Base-by-base conservation (phyloP, 2,888 invertebrate genomes). In the Drosophila demipolita region DNA sequence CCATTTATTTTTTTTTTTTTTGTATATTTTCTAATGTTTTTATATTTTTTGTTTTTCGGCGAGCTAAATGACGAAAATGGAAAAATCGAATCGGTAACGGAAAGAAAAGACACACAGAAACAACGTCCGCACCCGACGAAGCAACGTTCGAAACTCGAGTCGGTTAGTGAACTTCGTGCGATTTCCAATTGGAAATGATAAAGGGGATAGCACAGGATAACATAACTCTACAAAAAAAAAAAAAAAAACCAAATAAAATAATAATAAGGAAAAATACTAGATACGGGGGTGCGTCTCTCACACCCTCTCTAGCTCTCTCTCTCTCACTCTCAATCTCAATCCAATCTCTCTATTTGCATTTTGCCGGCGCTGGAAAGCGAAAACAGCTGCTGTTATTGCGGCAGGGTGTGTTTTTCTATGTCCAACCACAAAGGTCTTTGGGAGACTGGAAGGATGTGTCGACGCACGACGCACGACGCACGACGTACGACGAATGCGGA, bases 161-260 rank as follows among this genome's bases (percentile, higher is more conserved):
- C 89, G 90, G 91, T 81, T 85, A 90, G 78, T 90, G 91, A 91
- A 91, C 91, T 86, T 84, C 84, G 77, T 76, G 76, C 89, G 58
- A 33, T 40, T 42, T 86, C 85, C 85, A 86, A 83, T 88, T 88
- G 85, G 85, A 85, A 85, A 35, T 48, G 45, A n/a, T 40, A 71
- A 78, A 76, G 79, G 75, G 87, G 75, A 87, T 76, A 75, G 62
- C 52, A 61, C 54, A 67, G 52, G 59, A 33, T 45, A 62, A 42
- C 20, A 42, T 40, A 67, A 73, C 45, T 89, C 89, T 89, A 75
- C 85, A 83, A 57, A 35, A 45, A 55, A 54, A n/a, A n/a, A n/a
- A n/a, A 23, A 48, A 15, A 12, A 12, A 8, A 17, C 17, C 8
- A 35, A 7, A 55, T 15, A n/a, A 42, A 45, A 20, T 45, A 45